Evolutionary conservation across 1,140 invertebrate species (phyloP).

Genomic region (Palaemon carinicauda): DNA sequence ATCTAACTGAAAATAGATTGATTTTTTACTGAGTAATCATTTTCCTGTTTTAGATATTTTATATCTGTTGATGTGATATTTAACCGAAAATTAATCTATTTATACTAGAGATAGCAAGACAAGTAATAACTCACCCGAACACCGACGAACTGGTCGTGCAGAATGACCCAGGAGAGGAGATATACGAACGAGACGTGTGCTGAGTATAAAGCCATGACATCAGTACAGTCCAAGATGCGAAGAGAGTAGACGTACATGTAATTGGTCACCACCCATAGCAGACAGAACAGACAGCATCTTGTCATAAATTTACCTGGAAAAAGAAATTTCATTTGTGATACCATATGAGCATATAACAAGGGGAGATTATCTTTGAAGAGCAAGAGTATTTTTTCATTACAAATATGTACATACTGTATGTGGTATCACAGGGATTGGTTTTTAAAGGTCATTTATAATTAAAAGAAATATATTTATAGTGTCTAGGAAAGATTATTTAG

Average conservation of each 20-base stretch:
- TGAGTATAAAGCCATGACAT: conserved; percentile 90
- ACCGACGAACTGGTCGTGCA: conserved; percentile 95
- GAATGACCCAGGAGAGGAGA: conserved; percentile 92
- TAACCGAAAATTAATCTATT: too few relatives aligned
- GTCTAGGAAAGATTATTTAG: not conserved
- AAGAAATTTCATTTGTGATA: not conserved
- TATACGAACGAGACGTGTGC: conserved; percentile 94
- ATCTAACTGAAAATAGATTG: too few relatives aligned
- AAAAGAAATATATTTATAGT: not conserved
- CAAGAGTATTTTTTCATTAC: too few relatives aligned
- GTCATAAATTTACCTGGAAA: conserved; percentile 80
- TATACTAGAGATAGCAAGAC: not conserved
- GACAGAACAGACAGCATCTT: conserved; percentile 85
- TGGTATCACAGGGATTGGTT: too few relatives aligned
- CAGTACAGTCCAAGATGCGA: conserved; percentile 84
- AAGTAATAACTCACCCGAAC: conserved; percentile 80
- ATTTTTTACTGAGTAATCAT: too few relatives aligned
- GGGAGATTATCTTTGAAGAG: too few relatives aligned
- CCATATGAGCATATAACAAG: too few relatives aligned
- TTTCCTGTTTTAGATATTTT: too few relatives aligned
- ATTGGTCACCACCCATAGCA: conserved; percentile 90
- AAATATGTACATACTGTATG: too few relatives aligned
- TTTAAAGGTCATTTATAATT: too few relatives aligned
- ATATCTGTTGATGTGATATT: too few relatives aligned
- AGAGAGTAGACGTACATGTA: conserved; percentile 90